Evolutionary conservation across 2,888 invertebrate species (phyloP).

Genomic region (Drosophila melanosoma): DNA sequence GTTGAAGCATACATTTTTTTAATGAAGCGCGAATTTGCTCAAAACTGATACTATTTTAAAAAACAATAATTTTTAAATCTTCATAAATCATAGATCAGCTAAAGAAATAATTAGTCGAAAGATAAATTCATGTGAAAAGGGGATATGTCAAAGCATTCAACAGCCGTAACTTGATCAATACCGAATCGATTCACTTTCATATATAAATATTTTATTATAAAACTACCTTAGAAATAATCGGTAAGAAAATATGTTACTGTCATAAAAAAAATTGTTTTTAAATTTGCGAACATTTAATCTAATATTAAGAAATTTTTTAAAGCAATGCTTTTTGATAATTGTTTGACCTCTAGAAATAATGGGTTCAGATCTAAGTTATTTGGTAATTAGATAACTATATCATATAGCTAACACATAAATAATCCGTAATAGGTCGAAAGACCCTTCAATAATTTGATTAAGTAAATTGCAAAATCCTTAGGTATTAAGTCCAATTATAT

Average conservation of each 20-base stretch:
- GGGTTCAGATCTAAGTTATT: too few species aligned
- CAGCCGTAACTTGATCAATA: not conserved
- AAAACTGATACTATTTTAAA: too few species aligned
- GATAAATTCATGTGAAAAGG: not conserved
- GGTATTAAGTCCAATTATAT: too few species aligned
- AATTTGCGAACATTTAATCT: not conserved
- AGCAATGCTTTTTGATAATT: rapidly evolving
- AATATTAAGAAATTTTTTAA: not conserved
- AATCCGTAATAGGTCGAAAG: not conserved
- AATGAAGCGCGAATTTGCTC: rapidly evolving
- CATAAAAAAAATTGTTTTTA: not conserved
- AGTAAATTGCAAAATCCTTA: too few species aligned
- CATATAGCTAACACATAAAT: not conserved
- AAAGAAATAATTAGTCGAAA: not conserved
- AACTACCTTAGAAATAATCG: not conserved
- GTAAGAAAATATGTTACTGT: rapidly evolving
- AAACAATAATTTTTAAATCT: not conserved
- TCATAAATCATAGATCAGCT: not conserved
- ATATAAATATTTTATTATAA: not conserved
- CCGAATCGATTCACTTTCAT: not conserved
- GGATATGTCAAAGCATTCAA: too few species aligned
- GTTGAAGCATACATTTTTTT: too few species aligned
- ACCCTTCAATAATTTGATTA: too few species aligned
- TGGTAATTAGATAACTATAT: not conserved
- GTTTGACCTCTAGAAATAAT: not conserved